Evolutionary conservation across 2,888 invertebrate genomes (phyloP).

Genomic region (Uloborus plumipes): DNA sequence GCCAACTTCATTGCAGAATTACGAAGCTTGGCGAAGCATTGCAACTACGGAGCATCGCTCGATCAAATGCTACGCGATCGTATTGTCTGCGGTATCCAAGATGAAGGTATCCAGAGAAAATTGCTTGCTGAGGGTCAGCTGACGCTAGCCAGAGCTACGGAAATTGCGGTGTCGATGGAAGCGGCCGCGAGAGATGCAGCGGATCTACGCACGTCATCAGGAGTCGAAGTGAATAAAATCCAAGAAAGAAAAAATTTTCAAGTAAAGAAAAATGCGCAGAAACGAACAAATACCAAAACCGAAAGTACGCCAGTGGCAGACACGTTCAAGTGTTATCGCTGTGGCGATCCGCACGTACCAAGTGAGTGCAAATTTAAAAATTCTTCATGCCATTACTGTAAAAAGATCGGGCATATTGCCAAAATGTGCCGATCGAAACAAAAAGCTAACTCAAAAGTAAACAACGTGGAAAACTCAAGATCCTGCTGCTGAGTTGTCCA

Average conservation of each 20-base stretch:
- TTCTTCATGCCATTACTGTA: neutral
- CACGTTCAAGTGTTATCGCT: neutral
- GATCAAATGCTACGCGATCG: conserved; percentile 17
- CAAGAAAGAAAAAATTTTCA: neutral
- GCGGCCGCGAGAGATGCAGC: neutral
- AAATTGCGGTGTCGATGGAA: neutral
- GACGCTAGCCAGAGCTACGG: conserved; percentile 6
- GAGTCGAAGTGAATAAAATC: no score
- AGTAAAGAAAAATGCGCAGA: no score
- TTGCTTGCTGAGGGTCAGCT: conserved; percentile 11
- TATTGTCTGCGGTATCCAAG: conserved; percentile 13
- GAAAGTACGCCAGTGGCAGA: no score
- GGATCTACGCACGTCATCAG: neutral
- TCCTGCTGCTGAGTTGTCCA: neutral
- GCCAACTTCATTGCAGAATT: neutral
- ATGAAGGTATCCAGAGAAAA: conserved; percentile 9
- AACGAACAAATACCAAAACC: no score
- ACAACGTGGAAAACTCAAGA: neutral
- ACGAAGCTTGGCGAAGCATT: neutral
- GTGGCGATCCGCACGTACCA: neutral
- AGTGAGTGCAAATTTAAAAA: neutral
- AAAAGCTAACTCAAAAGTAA: neutral
- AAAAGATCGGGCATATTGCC: conserved; percentile 1
- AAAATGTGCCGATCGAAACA: neutral
- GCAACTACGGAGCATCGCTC: conserved; percentile 9